Base-by-base conservation (phyloP, 2,888 invertebrate species). In the Ormyrus thymus region DNA sequence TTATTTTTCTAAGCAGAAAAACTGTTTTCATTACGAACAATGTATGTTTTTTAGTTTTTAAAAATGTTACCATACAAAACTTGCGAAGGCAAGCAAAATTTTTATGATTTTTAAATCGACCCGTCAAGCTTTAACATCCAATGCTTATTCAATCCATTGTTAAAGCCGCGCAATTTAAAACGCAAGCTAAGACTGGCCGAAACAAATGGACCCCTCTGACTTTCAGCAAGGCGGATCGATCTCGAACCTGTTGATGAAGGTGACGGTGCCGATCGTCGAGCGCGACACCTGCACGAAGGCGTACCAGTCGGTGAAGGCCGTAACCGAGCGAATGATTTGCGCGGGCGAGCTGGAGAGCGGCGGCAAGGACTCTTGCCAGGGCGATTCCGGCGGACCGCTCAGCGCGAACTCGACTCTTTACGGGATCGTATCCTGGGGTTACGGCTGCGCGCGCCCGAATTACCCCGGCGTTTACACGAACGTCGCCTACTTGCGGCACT, bases 191-290 rank as follows among this genome's bases (percentile, higher is more conserved):
- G 4, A 29, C 4, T 29, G 29, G 29, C 29, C 4, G 2, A 2
- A 29, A 29, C 29, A 29, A 29, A 29, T 4, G 29, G 29, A 29
- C 29, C 4, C 4, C 29, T 29, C 29, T 29, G 29, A 29, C 2
- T 29, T 29, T 6, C 70, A 87, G 87, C 61, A 81, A 74, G 84
- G 83, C 6, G 84, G 86, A 50, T 0, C 43, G 0, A 46, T 55
- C 10, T 90, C 92, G 0, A 85, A 90, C 0, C 85, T 85, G 0
- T 90, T 92, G 90, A 91, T 91, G 90, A 90, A 89, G 82, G 92
- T 92, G 0, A 90, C 91, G 1, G 90, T 92, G 0, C 89, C 90
- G 7, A 87, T 92, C 3, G 87, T 92, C 0, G 86, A 87, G 5
- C 92, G 91, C 81, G 72, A 83, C 0, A 11, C 77, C 0, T 93